Conservation (phyloP, 2,113 vertebrate species). For the Scolopax mira region DNA sequence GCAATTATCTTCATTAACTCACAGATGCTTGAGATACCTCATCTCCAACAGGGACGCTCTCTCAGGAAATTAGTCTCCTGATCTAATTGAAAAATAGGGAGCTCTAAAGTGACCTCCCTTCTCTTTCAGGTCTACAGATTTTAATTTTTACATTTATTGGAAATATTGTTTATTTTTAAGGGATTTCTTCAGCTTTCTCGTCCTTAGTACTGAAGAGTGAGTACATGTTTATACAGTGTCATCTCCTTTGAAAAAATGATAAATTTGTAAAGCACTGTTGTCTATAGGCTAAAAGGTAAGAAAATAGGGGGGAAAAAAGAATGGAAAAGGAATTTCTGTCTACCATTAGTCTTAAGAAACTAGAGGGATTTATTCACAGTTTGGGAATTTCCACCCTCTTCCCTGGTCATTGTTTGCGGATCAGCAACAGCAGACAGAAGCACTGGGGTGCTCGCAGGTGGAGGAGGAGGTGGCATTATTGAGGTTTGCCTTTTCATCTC, state of each 20-base stretch:
- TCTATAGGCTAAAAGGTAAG: not conserved
- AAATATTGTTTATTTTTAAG: not conserved
- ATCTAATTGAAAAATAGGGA: not conserved
- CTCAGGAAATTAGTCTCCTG: not conserved
- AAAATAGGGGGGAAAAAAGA: not conserved
- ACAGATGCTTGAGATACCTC: not conserved
- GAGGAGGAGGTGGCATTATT: not conserved
- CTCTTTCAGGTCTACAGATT: not conserved
- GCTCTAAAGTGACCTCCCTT: not conserved
- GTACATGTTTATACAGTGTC: not conserved
- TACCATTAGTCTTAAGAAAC: not conserved
- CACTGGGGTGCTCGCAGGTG: accelerated
- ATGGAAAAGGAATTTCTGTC: not conserved
- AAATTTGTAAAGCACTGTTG: not conserved
- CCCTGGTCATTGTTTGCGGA: not conserved
- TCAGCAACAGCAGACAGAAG: not conserved
- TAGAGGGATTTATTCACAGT: not conserved
- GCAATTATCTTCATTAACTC: not conserved
- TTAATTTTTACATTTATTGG: not conserved
- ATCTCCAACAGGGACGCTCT: not conserved
- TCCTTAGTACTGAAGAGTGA: not conserved
- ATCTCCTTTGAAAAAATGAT: not conserved
- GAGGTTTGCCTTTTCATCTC: not conserved
- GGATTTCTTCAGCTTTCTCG: not conserved
- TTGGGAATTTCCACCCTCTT: not conserved